Base-by-base conservation (phyloP, 1,140 invertebrate genomes). In the Drosophila bocki region DNA sequence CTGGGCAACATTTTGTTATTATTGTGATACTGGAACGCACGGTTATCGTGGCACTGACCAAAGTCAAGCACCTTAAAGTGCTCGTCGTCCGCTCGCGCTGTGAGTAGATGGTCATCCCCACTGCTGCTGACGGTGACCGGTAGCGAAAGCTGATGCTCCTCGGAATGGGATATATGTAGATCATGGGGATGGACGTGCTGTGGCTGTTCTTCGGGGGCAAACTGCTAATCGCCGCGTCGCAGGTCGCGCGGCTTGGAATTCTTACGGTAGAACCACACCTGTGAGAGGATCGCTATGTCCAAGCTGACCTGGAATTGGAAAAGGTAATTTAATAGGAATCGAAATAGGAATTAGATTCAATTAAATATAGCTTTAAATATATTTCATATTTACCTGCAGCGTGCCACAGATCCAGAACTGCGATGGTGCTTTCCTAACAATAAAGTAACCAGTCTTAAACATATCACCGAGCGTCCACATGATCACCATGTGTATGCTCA, bases 401-500 rank as follows among this genome's bases (percentile, higher is more conserved):
- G 95, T 95, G 63, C 98, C 98, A 94, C 99, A 99, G 44, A 99
- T 94, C 95, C 96, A 97, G 94, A 99, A 99, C 93, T 99, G 99
- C 35, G 97, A 93, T 1, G 99, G 99, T 12, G 98, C 97, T 75
- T 96, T 94, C 79, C 97, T 95, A 59, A 98, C 92, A 65, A 99
- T 94, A 93, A 99, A 99, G 93, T 99, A 99, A 57, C 96, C 95
- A 71, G 99, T 99, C 94, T 99, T 99, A 93, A 99, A 99, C 45
- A 98, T 94, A 94, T 99, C 99, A 79, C 97, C 97, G 77, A 95
- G 95, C 11, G 98, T 97, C 99, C 99, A 99, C 96, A 99, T 97
- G 19, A 97, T 93, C 41, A 99, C 99, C 99, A 99, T 99, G 71
- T 95, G 95, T 69, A 97, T 93, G 93, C 96, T 97, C 93, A 90